Percentiles rank a stretch among this genome's conserved stretches.
Evolutionary conservation across 2,888 invertebrate genomes (phyloP).

Genomic region (Drosophila kanekoi): DNA sequence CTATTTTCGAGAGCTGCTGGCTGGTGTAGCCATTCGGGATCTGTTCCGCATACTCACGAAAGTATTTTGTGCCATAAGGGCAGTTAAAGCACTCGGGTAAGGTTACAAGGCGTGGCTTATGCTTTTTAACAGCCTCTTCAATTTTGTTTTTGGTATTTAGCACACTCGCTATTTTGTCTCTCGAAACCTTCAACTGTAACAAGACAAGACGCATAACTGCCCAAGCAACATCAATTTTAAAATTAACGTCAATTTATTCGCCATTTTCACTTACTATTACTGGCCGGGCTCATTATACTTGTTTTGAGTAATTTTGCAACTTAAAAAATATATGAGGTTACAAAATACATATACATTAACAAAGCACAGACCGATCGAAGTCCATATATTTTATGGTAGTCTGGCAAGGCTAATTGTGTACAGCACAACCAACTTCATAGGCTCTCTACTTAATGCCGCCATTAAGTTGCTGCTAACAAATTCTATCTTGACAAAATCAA

Average conservation of each 20-base stretch:
- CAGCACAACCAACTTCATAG: background rate
- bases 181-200: slow-evolving; percentile 92
- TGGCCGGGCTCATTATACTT: slow-evolving; percentile 48
- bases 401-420: slow-evolving; percentile 3
- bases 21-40: slow-evolving; percentile 93
- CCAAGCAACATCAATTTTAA: background rate
- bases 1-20: slow-evolving; percentile 89
- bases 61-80: slow-evolving; percentile 95
- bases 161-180: slow-evolving; percentile 91
- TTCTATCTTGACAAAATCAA: no score
- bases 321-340: background rate
- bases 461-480: no score
- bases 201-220: slow-evolving; percentile 88
- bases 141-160: slow-evolving; percentile 90
- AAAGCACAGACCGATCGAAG: background rate
- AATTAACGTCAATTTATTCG: background rate
- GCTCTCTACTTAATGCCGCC: no score
- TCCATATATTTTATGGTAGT: background rate
- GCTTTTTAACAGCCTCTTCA: slow-evolving; percentile 86
- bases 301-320: background rate
- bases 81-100: slow-evolving; percentile 97
- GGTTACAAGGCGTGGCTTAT: slow-evolving; percentile 88
- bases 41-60: slow-evolving; percentile 93
- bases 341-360: background rate
- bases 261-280: slow-evolving; percentile 54